phyloP scores from a whole-genome alignment of 2,888 invertebrate species.

The Bursaphelenchus okinawaensis region DNA sequence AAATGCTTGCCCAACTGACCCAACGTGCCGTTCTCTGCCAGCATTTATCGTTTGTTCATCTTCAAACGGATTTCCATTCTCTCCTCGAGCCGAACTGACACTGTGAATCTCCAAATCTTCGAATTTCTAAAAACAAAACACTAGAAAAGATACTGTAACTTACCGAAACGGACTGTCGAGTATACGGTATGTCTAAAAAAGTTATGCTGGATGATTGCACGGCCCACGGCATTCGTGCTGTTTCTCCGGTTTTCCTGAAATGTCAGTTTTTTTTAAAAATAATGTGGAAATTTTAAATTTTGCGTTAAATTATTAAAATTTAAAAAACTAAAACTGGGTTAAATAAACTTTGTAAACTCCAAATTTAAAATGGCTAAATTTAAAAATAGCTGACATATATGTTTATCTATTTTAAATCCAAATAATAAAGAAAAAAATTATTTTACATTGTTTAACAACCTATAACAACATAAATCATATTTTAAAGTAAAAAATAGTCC shows the following conservation, averaged over 20 bases:
- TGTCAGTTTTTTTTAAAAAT: too few relatives aligned
- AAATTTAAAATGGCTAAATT: too few relatives aligned
- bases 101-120: slow-evolving; percentile 15
- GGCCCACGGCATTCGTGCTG: slow-evolving; percentile 46
- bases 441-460: too few relatives aligned
- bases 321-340: too few relatives aligned
- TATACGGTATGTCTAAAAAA: slow-evolving; percentile 36
- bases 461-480: too few relatives aligned
- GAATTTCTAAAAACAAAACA: slow-evolving; percentile 29
- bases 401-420: too few relatives aligned
- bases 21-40: slow-evolving; percentile 28
- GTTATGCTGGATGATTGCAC: slow-evolving; percentile 32
- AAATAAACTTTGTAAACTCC: too few relatives aligned
- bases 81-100: not conserved
- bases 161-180: slow-evolving; percentile 20
- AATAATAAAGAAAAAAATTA: too few relatives aligned
- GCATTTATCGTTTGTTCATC: not conserved
- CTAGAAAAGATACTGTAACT: slow-evolving; percentile 15
- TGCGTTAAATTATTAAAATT: too few relatives aligned
- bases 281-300: too few relatives aligned
- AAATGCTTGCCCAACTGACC: slow-evolving; percentile 41
- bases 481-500: slow-evolving; percentile 15
- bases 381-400: too few relatives aligned
- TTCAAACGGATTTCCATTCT: not conserved
- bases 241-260: slow-evolving; percentile 35